phyloP scores from a whole-genome alignment of 2,797 vertebrate genomes.

The Pyrocephalus nanus region DNA sequence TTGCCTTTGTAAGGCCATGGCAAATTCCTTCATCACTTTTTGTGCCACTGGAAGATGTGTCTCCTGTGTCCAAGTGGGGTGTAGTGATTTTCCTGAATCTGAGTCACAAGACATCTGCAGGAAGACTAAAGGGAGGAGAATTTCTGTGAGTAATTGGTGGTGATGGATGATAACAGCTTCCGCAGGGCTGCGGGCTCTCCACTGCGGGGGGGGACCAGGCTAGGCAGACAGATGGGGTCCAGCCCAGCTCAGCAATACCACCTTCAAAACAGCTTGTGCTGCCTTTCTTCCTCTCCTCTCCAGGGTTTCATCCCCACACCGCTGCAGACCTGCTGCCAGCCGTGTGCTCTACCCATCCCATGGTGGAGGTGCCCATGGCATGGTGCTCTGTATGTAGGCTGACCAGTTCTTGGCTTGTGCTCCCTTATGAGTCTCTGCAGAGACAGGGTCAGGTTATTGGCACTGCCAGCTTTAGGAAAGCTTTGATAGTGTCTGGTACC shows the following conservation, averaged over 20 bases:
- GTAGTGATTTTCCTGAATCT: slow-evolving; percentile 48
- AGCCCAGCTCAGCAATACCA: not conserved
- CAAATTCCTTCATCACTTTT: not conserved
- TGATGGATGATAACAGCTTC: not conserved
- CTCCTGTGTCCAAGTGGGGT: not conserved
- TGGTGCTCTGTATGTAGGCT: accelerated
- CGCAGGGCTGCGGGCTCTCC: not conserved
- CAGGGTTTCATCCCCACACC: not conserved
- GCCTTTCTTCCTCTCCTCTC: not conserved
- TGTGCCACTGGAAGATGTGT: not conserved
- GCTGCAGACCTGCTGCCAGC: not conserved
- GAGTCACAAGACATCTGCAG: slow-evolving; percentile 31
- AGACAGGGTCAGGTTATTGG: not conserved
- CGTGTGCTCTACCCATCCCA: accelerated
- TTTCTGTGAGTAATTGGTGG: not conserved
- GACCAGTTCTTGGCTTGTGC: not conserved
- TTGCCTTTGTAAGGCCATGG: slow-evolving; percentile 6
- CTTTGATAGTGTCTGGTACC: not conserved
- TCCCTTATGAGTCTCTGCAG: not conserved
- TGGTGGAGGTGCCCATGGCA: not conserved
- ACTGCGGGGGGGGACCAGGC: not conserved
- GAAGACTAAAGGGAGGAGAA: slow-evolving; percentile 11
- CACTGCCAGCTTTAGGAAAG: not conserved
- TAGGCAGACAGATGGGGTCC: not conserved
- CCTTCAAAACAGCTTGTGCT: not conserved